phyloP scores from a whole-genome alignment of 2,888 invertebrate species.

The Andrena chrysosceles region DNA sequence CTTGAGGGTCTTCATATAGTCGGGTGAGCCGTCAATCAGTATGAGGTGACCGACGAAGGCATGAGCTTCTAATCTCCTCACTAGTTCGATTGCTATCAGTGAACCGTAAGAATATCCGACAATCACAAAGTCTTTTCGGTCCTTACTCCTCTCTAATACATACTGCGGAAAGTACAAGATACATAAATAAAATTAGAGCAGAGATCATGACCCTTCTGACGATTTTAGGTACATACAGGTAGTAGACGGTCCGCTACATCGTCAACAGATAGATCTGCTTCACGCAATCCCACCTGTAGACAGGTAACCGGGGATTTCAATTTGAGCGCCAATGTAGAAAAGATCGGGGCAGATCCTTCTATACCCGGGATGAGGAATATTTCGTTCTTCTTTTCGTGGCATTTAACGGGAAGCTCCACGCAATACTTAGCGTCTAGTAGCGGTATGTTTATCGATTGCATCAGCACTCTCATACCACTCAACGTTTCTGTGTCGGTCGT shows the following conservation, averaged over 20 bases:
- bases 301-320: conserved; percentile 79
- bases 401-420: conserved; percentile 64
- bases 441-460: conserved; percentile 57
- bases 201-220: not conserved
- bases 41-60: conserved; percentile 89
- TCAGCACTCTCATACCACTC: conserved; percentile 26
- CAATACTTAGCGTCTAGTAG: conserved; percentile 41
- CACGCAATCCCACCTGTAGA: conserved; percentile 68
- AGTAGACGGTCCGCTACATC: conserved; percentile 46
- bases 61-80: conserved; percentile 89
- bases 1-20: conserved; percentile 87
- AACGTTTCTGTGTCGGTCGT: not conserved
- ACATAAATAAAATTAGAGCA: not conserved
- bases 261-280: conserved; percentile 1
- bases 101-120: conserved; percentile 96
- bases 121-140: conserved; percentile 87
- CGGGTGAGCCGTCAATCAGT: conserved; percentile 93
- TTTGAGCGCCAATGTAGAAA: conserved; percentile 77
- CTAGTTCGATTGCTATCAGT: conserved; percentile 91
- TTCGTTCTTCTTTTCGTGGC: conserved; percentile 63
- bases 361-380: conserved; percentile 84
- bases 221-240: conserved; percentile 34
- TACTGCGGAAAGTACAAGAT: conserved; percentile 85
- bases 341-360: conserved; percentile 81
- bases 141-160: conserved; percentile 85